Evolutionary conservation across 2,797 vertebrate species (phyloP).

Genomic region (Moxostoma hubbsi): DNA sequence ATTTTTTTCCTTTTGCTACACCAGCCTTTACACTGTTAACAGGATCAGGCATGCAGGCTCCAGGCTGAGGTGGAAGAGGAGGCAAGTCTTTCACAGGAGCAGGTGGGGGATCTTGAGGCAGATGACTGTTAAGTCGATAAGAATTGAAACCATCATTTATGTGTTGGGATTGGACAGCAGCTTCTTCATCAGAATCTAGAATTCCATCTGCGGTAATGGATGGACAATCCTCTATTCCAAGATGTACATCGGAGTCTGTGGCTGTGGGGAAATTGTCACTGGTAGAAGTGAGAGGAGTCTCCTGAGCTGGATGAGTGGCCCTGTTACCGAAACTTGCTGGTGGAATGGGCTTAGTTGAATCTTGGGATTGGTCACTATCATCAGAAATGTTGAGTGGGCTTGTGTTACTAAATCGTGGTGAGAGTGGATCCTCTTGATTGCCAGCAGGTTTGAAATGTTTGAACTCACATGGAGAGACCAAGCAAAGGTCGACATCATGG

Average conservation of each 20-base stretch:
- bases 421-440: conserved; percentile 59
- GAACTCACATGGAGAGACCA: conserved; percentile 96
- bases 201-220: conserved; percentile 83
- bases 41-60: conserved; percentile 89
- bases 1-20: conserved; percentile 70
- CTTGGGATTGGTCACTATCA: conserved; percentile 83
- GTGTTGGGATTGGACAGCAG: conserved; percentile 61
- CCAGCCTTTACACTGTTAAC: conserved; percentile 65
- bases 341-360: conserved; percentile 65
- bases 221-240: conserved; percentile 82
- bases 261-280: conserved; percentile 85
- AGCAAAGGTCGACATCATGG: conserved; percentile 92
- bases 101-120: conserved; percentile 81
- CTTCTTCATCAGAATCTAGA: conserved; percentile 88
- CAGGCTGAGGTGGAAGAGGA: conserved; percentile 83
- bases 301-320: conserved; percentile 53
- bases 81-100: conserved; percentile 83
- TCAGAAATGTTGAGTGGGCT: conserved; percentile 79
- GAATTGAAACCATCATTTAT: conserved; percentile 62
- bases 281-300: conserved; percentile 82
- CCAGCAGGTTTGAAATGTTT: conserved; percentile 84
- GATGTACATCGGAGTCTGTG: conserved; percentile 82
- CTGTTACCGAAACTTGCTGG: conserved; percentile 27
- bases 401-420: conserved; percentile 63
- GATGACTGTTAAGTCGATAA: conserved; percentile 58